phyloP scores from a whole-genome alignment of 2,797 vertebrate genomes.

The Hipposideros larvatus region DNA sequence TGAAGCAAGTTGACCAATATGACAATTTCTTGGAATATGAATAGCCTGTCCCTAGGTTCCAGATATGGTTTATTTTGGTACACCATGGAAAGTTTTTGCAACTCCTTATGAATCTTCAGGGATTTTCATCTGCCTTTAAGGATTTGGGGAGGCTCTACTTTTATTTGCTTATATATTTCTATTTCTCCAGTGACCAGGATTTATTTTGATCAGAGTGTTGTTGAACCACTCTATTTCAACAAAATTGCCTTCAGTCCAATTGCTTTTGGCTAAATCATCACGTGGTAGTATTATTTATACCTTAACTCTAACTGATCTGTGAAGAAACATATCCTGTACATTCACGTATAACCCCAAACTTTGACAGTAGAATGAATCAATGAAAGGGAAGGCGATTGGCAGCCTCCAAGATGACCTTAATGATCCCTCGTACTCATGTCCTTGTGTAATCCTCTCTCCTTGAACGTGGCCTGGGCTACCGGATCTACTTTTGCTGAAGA shows the following conservation, averaged over 20 bases:
- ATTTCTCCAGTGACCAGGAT: constrained; percentile 44
- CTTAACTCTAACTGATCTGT: constrained; percentile 39
- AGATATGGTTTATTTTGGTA: constrained; percentile 51
- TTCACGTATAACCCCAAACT: not conserved
- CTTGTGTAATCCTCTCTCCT: not conserved
- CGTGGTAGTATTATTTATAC: not conserved
- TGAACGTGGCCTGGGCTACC: not conserved
- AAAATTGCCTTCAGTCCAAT: constrained; percentile 58
- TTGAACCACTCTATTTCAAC: constrained; percentile 63
- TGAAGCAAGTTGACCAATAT: constrained; percentile 40
- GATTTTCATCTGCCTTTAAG: constrained; percentile 60
- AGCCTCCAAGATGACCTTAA: not conserved
- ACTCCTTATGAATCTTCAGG: constrained; percentile 6
- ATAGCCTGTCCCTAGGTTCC: constrained; percentile 6
- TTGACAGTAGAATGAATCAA: not conserved
- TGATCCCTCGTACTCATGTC: not conserved
- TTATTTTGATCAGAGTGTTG: constrained; percentile 47
- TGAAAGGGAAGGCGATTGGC: not conserved
- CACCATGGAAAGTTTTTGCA: not conserved
- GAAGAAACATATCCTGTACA: constrained; percentile 32
- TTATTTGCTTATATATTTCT: constrained; percentile 54
- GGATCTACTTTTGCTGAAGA: not conserved
- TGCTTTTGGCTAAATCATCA: constrained; percentile 47
- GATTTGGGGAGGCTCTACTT: constrained; percentile 49
- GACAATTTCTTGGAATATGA: constrained; percentile 44